Percentiles rank a stretch among this genome's conserved stretches.
These are phyloP conservation scores for Ditylenchus dipsaci DNA, from an alignment of 1,140 invertebrate species.

Conservation along the genomic window DNA sequence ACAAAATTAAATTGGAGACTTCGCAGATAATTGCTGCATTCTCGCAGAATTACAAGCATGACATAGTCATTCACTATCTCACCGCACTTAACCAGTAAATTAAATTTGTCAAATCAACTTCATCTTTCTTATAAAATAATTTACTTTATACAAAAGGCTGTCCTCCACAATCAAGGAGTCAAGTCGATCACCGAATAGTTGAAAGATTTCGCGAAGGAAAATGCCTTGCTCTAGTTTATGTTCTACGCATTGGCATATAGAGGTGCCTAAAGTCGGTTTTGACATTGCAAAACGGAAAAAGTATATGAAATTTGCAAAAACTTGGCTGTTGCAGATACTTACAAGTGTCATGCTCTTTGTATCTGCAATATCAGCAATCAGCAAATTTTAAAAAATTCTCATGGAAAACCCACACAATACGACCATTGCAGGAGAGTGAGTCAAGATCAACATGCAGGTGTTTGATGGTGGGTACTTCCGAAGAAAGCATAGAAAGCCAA, in stretches of 20 bases:
- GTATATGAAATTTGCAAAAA: not conserved
- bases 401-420: constrained; percentile 1
- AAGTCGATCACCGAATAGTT: not conserved
- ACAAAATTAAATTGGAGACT: constrained; percentile 2
- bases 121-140: no score
- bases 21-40: constrained; percentile 7
- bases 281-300: not conserved
- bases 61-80: not conserved
- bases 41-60: not conserved
- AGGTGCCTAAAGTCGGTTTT: not conserved
- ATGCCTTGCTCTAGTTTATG: not conserved
- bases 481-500: constrained; percentile 2
- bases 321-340: no score
- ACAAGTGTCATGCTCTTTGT: no score
- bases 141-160: constrained; percentile 4
- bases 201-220: constrained; percentile 9
- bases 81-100: not conserved
- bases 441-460: constrained; percentile 7
- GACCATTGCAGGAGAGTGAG: constrained; percentile 11
- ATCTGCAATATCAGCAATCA: no score
- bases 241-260: constrained; percentile 1
- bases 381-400: not conserved
- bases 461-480: not conserved
- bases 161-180: constrained; percentile 1
- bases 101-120: no score